Conservation (phyloP, 2,797 vertebrate species). For the Octomys mimax region DNA sequence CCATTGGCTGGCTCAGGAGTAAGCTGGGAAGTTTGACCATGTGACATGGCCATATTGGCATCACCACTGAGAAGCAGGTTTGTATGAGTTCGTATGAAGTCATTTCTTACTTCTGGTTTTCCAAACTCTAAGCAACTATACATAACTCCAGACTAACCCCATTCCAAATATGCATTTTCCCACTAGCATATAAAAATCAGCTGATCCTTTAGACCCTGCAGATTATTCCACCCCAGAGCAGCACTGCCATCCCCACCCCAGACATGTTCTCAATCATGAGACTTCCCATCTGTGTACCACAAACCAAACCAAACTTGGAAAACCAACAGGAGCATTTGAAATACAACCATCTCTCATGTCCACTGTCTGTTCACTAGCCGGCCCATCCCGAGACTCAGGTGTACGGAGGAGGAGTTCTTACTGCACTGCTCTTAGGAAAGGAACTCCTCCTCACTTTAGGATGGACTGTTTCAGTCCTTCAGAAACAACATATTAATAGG, state of each 20-base stretch:
- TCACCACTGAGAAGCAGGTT: slow-evolving; percentile 26
- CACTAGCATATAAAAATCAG: slow-evolving; percentile 82
- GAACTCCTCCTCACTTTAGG: slow-evolving; percentile 1
- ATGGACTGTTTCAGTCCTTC: slow-evolving; percentile 5
- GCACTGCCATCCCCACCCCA: slow-evolving; percentile 5
- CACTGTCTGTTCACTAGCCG: slow-evolving; percentile 28
- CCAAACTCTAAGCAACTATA: slow-evolving; percentile 72
- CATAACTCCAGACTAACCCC: slow-evolving; percentile 77
- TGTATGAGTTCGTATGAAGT: slow-evolving; percentile 72
- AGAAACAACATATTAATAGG: slow-evolving; percentile 15
- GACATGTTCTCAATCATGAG: neutral
- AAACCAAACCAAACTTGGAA: slow-evolving; percentile 53
- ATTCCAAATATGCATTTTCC: slow-evolving; percentile 58
- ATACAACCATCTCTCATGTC: neutral
- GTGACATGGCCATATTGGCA: neutral
- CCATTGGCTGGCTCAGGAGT: neutral
- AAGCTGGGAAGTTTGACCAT: slow-evolving; percentile 59
- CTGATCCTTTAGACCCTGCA: slow-evolving; percentile 67
- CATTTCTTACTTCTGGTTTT: slow-evolving; percentile 81
- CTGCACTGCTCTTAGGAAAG: slow-evolving; percentile 73
- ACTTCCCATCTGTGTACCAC: slow-evolving; percentile 26
- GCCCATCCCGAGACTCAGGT: slow-evolving; percentile 36
- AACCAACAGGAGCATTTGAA: neutral
- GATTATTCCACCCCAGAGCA: slow-evolving; percentile 40
- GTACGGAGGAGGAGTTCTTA: neutral